phyloP scores from a whole-genome alignment of 2,797 vertebrate genomes.

The Danio kyathit region DNA sequence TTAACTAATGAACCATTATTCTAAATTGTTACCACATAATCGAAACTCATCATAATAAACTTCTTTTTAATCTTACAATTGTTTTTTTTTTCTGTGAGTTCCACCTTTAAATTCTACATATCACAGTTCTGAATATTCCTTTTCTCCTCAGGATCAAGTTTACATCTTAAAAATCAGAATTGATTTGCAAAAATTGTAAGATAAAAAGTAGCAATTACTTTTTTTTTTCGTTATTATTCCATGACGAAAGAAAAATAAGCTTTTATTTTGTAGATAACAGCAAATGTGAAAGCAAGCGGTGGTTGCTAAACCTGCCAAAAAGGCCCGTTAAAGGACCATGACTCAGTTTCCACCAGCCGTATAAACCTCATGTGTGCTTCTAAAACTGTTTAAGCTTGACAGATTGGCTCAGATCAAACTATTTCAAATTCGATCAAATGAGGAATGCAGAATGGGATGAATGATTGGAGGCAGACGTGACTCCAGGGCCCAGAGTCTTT shows the following conservation, averaged over 20 bases:
- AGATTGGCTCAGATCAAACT: not conserved
- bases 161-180: too few species aligned
- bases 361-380: not conserved
- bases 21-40: too few species aligned
- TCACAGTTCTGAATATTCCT: too few species aligned
- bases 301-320: not conserved
- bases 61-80: too few species aligned
- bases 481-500: slow-evolving; percentile 21
- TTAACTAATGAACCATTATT: too few species aligned
- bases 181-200: too few species aligned
- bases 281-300: too few species aligned
- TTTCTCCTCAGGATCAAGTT: too few species aligned
- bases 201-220: too few species aligned
- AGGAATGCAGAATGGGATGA: not conserved
- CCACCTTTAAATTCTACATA: not conserved
- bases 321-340: not conserved
- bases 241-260: too few species aligned
- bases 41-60: too few species aligned
- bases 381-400: slow-evolving; percentile 14
- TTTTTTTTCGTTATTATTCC: too few species aligned
- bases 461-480: slow-evolving; percentile 1
- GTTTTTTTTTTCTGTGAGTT: not conserved
- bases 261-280: not conserved
- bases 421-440: not conserved
- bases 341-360: not conserved